These are phyloP conservation scores for Isaurus tuberculatus DNA, from an alignment of 92 coral and sea anemone species.

Conservation along the genomic window DNA sequence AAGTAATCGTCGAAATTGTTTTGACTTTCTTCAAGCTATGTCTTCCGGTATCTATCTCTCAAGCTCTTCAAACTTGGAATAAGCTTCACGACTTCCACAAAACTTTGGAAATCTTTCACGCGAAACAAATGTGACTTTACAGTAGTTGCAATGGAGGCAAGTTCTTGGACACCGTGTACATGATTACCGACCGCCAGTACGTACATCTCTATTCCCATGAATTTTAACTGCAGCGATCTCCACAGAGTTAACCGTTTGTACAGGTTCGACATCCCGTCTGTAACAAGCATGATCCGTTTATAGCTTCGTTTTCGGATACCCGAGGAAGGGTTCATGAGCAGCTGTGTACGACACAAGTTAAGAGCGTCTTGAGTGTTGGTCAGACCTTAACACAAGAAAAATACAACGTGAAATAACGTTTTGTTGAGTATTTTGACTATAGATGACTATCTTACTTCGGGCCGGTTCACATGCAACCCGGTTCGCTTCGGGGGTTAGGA, in stretches of 20 bases:
- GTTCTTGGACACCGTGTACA: constrained; percentile 48
- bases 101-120: constrained; percentile 48
- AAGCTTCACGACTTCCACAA: constrained; percentile 40
- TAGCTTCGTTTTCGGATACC: constrained; percentile 20
- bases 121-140: constrained; percentile 56
- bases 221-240: constrained; percentile 48
- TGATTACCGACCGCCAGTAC: constrained; percentile 60
- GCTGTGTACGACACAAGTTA: constrained; percentile 32
- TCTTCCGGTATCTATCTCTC: not conserved
- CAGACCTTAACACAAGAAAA: not conserved
- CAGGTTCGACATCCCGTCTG: constrained; percentile 64
- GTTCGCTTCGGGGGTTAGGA: too few relatives aligned
- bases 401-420: not conserved
- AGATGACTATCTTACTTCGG: too few relatives aligned
- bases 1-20: not conserved
- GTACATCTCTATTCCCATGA: constrained; percentile 49
- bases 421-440: too few relatives aligned
- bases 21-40: not conserved
- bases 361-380: constrained; percentile 46
- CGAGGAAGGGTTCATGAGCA: constrained; percentile 23
- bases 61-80: constrained; percentile 43
- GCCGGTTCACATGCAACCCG: too few relatives aligned
- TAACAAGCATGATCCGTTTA: constrained; percentile 42
- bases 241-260: constrained; percentile 40
- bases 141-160: constrained; percentile 50